phyloP scores from a whole-genome alignment of 2,113 vertebrate genomes.

The Oceanodroma tethys region DNA sequence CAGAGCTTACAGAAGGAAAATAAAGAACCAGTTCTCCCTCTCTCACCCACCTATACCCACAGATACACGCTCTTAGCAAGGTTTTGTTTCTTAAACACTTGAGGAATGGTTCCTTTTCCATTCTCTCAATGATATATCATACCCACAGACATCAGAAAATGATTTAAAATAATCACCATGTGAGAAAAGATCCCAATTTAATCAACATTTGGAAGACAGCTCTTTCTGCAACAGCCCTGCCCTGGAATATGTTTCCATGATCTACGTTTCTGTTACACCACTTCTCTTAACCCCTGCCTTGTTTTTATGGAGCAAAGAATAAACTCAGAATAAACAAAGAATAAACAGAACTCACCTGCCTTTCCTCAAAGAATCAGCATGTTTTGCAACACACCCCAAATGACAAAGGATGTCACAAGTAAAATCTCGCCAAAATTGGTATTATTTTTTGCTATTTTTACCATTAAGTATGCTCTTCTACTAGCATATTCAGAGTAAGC shows the following conservation, averaged over 20 bases:
- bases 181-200: background rate
- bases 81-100: background rate
- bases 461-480: background rate
- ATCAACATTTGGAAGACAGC: background rate
- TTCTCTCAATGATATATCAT: background rate
- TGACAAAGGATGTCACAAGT: background rate
- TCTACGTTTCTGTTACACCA: too few relatives aligned
- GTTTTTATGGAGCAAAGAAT: background rate
- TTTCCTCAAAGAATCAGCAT: background rate
- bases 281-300: background rate
- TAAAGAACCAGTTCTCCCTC: background rate
- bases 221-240: background rate
- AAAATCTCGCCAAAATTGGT: background rate
- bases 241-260: background rate
- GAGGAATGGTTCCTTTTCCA: background rate
- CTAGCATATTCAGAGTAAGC: too few relatives aligned
- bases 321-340: too few relatives aligned
- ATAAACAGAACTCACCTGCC: background rate
- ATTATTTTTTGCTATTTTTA: background rate
- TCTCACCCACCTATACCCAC: background rate
- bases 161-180: accelerated
- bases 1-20: background rate
- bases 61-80: background rate
- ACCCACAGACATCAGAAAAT: background rate
- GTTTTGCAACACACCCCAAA: background rate